Conservation (phyloP, 1,140 invertebrate species). For the Macrobrachium rosenbergii region DNA sequence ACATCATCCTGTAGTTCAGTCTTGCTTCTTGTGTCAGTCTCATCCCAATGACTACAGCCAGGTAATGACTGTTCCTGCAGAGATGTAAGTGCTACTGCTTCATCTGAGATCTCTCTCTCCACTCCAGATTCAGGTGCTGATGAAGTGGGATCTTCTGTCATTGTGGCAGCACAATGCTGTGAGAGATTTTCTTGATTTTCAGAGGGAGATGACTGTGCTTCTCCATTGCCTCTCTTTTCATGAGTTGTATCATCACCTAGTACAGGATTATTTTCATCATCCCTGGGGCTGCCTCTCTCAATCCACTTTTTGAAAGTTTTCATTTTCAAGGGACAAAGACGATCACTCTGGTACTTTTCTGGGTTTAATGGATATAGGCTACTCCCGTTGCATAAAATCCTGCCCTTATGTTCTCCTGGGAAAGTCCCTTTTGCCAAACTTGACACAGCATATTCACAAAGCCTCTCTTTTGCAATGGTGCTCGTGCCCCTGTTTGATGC, state of each 20-base stretch:
- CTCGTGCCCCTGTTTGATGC: constrained; percentile 24
- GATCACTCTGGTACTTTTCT: neutral
- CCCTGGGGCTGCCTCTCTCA: neutral
- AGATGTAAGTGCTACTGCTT: too few species aligned
- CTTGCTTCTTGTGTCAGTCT: neutral
- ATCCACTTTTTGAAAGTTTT: neutral
- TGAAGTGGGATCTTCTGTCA: neutral
- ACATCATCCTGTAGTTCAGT: neutral
- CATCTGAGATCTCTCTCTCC: too few species aligned
- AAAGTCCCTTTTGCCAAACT: neutral
- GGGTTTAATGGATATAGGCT: constrained; percentile 1
- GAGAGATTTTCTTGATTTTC: too few species aligned
- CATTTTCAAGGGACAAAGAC: neutral
- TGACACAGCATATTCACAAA: constrained; percentile 1
- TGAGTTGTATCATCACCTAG: neutral
- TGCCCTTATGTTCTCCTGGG: neutral
- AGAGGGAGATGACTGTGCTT: neutral
- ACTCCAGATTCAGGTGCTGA: neutral
- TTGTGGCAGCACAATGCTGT: constrained; percentile 1
- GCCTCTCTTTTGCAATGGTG: neutral
- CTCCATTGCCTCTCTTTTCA: neutral
- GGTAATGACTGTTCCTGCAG: too few species aligned
- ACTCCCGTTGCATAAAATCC: neutral
- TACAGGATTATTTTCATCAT: constrained; percentile 3
- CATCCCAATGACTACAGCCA: too few species aligned